These are phyloP conservation scores for Alethe castanea DNA, from an alignment of 2,113 vertebrate species.

Conservation along the genomic window DNA sequence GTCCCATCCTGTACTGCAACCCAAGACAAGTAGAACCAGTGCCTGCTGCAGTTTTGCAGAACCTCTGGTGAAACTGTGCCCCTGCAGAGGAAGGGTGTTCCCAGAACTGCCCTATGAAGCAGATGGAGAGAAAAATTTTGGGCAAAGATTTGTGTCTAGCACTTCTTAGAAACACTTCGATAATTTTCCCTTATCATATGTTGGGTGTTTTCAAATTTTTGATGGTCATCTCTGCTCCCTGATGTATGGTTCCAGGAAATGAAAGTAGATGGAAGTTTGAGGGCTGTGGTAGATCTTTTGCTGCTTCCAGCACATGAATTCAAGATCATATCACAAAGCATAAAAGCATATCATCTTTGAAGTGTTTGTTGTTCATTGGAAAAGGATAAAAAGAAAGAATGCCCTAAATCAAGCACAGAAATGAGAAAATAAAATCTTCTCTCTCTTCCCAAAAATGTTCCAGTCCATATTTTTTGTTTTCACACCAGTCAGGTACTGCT, in stretches of 20 bases:
- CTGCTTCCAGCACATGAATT: background rate
- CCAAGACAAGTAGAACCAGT: background rate
- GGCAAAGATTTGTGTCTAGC: background rate
- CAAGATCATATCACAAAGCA: background rate
- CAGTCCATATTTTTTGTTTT: background rate
- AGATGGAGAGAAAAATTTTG: background rate
- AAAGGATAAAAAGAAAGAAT: background rate
- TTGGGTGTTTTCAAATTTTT: background rate
- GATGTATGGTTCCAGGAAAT: background rate
- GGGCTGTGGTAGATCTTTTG: fast-evolving
- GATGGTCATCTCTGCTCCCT: background rate
- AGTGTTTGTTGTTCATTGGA: background rate
- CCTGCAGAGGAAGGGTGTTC: background rate
- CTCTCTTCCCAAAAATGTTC: background rate
- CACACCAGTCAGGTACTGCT: background rate
- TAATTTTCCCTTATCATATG: background rate
- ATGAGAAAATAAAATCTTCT: background rate
- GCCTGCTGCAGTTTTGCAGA: background rate
- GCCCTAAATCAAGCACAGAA: background rate
- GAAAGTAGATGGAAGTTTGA: background rate
- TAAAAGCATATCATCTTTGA: background rate
- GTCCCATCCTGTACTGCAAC: too few species aligned
- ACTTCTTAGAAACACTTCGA: background rate
- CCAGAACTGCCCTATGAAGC: background rate
- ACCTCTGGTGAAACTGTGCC: background rate